Evolutionary conservation across 2,797 vertebrate species (phyloP).

Genomic region (Falco cherrug): DNA sequence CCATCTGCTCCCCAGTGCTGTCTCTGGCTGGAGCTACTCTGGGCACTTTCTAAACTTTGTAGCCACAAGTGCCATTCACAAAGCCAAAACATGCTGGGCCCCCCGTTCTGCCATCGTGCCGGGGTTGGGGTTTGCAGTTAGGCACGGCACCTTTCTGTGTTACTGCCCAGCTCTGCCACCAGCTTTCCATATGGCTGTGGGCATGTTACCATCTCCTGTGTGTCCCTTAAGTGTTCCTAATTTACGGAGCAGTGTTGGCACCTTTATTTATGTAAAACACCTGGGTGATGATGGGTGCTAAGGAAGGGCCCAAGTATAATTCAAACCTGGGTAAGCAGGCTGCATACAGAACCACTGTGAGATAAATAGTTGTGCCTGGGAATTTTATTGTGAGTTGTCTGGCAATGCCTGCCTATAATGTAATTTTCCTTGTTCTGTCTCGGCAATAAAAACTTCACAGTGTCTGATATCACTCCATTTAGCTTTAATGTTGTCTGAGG

Average conservation of each 20-base stretch:
- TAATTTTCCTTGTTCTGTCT: conserved; percentile 56
- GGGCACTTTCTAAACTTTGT: background rate
- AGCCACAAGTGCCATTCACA: background rate
- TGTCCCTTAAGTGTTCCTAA: background rate
- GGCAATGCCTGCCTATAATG: conserved; percentile 38
- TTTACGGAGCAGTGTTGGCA: background rate
- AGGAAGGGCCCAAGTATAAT: background rate
- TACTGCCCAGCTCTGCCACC: rapidly evolving
- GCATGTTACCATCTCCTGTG: background rate
- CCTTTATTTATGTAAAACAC: background rate
- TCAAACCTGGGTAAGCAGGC: background rate
- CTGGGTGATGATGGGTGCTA: background rate
- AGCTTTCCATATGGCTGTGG: background rate
- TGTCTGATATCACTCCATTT: conserved; percentile 37
- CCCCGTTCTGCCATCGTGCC: rapidly evolving
- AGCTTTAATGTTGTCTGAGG: conserved; percentile 44
- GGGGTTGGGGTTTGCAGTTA: background rate
- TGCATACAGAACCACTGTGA: background rate
- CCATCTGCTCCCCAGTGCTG: background rate
- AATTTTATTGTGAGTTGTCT: conserved; percentile 33
- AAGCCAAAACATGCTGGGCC: background rate
- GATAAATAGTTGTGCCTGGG: background rate
- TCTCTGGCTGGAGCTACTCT: background rate
- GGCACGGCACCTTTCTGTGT: background rate
- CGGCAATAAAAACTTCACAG: conserved; percentile 4